Conservation (phyloP, 2,797 vertebrate genomes). For the Sebastes alutus region DNA sequence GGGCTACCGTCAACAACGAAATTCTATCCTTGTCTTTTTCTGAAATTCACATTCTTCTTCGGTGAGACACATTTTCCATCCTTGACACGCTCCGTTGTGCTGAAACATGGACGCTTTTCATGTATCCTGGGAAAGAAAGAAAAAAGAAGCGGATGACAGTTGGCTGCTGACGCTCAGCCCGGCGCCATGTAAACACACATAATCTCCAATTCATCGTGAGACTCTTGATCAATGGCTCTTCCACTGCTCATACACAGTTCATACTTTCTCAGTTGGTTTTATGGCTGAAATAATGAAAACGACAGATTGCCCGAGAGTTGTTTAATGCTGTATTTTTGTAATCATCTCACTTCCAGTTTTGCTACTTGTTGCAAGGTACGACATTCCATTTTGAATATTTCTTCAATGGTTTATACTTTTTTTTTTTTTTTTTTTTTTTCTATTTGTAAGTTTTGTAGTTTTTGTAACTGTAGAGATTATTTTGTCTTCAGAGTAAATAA, state of each 20-base stretch:
- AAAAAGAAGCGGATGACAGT: slow-evolving; percentile 10
- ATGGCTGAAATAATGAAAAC: slow-evolving; percentile 32
- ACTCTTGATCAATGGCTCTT: slow-evolving; percentile 37
- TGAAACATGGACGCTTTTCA: slow-evolving; percentile 39
- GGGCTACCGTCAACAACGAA: slow-evolving; percentile 32
- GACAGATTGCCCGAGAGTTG: slow-evolving; percentile 25
- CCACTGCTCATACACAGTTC: slow-evolving; percentile 8
- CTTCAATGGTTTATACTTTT: slow-evolving; percentile 29
- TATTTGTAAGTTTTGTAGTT: slow-evolving; percentile 72
- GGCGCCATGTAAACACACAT: slow-evolving; percentile 38
- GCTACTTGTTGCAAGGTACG: slow-evolving; percentile 46
- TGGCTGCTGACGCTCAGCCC: slow-evolving; percentile 31
- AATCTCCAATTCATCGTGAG: background rate
- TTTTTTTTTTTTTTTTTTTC: slow-evolving; percentile 37
- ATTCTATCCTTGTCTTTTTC: slow-evolving; percentile 47
- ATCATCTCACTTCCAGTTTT: slow-evolving; percentile 66
- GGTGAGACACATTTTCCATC: slow-evolving; percentile 59
- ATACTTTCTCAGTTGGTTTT: slow-evolving; percentile 27
- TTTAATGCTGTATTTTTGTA: slow-evolving; percentile 64
- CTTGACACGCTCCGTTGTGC: slow-evolving; percentile 25
- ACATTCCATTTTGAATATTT: slow-evolving; percentile 61
- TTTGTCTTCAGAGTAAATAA: slow-evolving; percentile 80
- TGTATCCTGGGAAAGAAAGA: slow-evolving; percentile 9
- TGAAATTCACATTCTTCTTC: slow-evolving; percentile 54
- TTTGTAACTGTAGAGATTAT: slow-evolving; percentile 80